Base-by-base conservation (phyloP, 2,797 vertebrate species). In the Betta splendens region DNA sequence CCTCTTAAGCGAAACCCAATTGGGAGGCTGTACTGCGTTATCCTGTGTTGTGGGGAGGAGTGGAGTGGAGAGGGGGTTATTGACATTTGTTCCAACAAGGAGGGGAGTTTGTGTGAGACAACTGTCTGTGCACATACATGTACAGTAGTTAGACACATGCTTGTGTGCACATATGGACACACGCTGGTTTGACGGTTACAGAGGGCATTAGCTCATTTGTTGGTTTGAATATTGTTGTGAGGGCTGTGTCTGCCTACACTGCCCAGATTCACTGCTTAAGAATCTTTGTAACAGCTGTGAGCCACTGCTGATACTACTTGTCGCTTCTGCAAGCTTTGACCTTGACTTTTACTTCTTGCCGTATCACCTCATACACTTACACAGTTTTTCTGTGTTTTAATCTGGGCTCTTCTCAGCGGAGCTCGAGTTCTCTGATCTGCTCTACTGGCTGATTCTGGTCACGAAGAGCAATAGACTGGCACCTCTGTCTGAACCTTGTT, bases 1-100 rank as follows among this genome's bases (percentile, higher is more conserved):
- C 91, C 91, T 92, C 90, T 93, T 93, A 93, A 92, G 91, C 71
- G 83, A 92, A 89, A 92, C 89, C 87, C 91, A 90, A 86, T 87
- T 87, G 89, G 89, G 90, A 89, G 83, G 89, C 85, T 89, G 86
- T 84, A 86, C 79, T 21, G 68, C 78, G 79, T 89, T 90, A 90
- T 89, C 80, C 86, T 80, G 79, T 85, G 87, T 87, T 89, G 84
- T 89, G 86, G 88, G 86, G 86, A 84, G 84, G 73, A 74, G 80
- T 75, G 77, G 77, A 72, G 67, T 26, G 65, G 33, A 45, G 72
- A 52, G 35, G 33, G 53, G 35, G 57, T 28, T 33, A 65, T 84
- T 88, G 84, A 88, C 87, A 87, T 89, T 89, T 89, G 84, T 90
- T 89, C 80, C 71, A 86, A 77, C 79, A 83, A 83, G 81, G 65